Evolutionary conservation across 23 tunicate species (phyloP).

Genomic region (Clavelina lepadiformis): DNA sequence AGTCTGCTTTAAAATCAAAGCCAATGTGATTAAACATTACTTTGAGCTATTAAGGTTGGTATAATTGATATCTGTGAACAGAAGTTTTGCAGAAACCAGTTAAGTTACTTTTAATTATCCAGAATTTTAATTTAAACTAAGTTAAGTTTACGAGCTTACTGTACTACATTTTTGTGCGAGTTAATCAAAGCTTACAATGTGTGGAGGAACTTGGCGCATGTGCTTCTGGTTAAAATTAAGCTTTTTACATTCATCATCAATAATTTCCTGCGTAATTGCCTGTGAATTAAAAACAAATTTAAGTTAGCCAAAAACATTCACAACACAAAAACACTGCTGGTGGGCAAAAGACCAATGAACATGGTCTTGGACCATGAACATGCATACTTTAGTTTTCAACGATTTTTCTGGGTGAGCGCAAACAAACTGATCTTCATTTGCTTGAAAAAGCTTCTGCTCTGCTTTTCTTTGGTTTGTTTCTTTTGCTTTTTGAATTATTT

Average conservation of each 20-base stretch:
- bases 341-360: not conserved
- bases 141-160: no score
- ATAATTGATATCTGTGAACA: no score
- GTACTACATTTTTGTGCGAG: no score
- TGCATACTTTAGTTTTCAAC: slow-evolving; percentile 45
- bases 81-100: no score
- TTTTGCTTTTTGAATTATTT: slow-evolving; percentile 10
- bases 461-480: slow-evolving; percentile 61
- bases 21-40: no score
- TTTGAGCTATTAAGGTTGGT: no score
- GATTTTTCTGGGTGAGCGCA: slow-evolving; percentile 74
- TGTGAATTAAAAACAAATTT: no score
- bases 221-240: slow-evolving; percentile 61
- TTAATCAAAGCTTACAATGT: slow-evolving; percentile 17
- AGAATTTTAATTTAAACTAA: no score
- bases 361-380: no score
- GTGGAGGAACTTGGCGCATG: slow-evolving; percentile 39
- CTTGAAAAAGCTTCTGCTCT: slow-evolving; percentile 45
- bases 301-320: no score
- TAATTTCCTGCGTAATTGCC: slow-evolving; percentile 18
- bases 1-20: no score
- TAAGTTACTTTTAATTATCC: no score
- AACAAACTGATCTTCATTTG: slow-evolving; percentile 65
- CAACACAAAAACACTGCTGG: not conserved
- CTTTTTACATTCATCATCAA: slow-evolving; percentile 54